Percentiles rank a stretch among this genome's conserved stretches.
These are phyloP conservation scores for Amia ocellicauda DNA, from an alignment of 2,113 vertebrate species.

Conservation along the genomic window DNA sequence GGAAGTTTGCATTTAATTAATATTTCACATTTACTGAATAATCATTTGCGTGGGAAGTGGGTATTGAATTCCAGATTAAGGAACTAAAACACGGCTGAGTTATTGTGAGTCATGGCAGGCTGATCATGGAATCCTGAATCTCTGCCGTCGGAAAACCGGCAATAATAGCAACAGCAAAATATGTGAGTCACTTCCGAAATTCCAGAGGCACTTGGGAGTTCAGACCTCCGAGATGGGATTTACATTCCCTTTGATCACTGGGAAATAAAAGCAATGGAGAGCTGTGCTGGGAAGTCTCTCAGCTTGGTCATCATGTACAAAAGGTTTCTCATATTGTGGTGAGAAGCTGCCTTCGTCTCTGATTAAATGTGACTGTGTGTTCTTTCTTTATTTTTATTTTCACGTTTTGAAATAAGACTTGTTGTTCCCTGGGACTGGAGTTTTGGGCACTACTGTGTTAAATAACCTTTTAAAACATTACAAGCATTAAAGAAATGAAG, in stretches of 20 bases:
- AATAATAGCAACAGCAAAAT: not conserved
- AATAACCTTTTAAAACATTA: too few species aligned
- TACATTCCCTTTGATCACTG: not conserved
- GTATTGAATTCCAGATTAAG: not conserved
- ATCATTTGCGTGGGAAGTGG: not conserved
- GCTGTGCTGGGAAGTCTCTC: not conserved
- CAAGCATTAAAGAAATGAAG: too few species aligned
- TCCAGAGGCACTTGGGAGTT: not conserved
- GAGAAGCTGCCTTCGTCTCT: too few species aligned
- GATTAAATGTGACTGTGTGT: too few species aligned
- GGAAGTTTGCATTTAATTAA: conserved; percentile 2
- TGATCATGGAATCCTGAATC: not conserved
- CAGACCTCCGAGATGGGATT: not conserved
- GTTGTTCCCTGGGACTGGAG: too few species aligned
- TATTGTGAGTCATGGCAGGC: conserved; percentile 11
- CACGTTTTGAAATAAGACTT: too few species aligned
- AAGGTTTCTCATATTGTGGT: too few species aligned
- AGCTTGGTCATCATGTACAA: too few species aligned
- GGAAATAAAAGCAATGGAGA: not conserved
- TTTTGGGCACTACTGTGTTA: too few species aligned
- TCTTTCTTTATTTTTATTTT: too few species aligned
- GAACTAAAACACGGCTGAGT: not conserved
- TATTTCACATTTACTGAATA: conserved; percentile 14
- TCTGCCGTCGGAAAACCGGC: not conserved
- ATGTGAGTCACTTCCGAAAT: conserved; percentile 7